Conservation (phyloP, 2,888 invertebrate genomes). For the Lissocephala sabroskyi region DNA sequence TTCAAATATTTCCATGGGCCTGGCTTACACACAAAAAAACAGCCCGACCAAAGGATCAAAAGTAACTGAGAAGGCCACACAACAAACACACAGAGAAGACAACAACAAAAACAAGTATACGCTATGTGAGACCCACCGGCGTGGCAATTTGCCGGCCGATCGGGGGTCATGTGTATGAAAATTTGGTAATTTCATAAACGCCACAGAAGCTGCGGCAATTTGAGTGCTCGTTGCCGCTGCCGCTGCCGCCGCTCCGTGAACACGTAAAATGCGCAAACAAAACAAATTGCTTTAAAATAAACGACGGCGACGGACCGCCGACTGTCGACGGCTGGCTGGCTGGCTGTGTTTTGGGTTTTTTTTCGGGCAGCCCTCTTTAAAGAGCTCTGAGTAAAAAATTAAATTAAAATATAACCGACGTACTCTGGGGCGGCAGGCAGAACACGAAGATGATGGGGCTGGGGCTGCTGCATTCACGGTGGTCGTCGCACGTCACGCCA, state of each 20-base stretch:
- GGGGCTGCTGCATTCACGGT: conserved; percentile 37
- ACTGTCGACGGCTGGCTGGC: conserved; percentile 2
- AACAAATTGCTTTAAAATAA: conserved; percentile 37
- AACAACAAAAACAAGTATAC: conserved; percentile 48
- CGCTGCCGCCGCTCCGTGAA: conserved; percentile 13
- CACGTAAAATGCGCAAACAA: conserved; percentile 17
- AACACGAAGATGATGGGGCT: too few relatives aligned
- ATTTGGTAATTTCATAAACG: conserved; percentile 45
- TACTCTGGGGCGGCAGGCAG: conserved; percentile 11
- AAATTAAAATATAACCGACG: conserved; percentile 45
- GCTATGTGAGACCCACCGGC: conserved; percentile 29
- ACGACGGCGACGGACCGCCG: conserved; percentile 26
- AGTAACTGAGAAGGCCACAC: conserved; percentile 8
- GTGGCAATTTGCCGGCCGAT: conserved; percentile 23
- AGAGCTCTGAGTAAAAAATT: conserved; percentile 16
- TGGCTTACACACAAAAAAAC: too few relatives aligned
- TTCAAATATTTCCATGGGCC: too few relatives aligned
- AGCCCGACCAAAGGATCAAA: conserved; percentile 4
- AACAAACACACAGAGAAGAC: too few relatives aligned
- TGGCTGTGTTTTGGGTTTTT: neutral
- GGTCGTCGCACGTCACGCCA: conserved; percentile 57
- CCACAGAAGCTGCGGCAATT: conserved; percentile 10
- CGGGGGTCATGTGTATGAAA: conserved; percentile 15
- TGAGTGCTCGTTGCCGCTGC: conserved; percentile 4
- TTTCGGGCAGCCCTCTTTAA: conserved; percentile 26